Evolutionary conservation across 2,797 vertebrate genomes (phyloP).

Genomic region (Oreortyx pictus): DNA sequence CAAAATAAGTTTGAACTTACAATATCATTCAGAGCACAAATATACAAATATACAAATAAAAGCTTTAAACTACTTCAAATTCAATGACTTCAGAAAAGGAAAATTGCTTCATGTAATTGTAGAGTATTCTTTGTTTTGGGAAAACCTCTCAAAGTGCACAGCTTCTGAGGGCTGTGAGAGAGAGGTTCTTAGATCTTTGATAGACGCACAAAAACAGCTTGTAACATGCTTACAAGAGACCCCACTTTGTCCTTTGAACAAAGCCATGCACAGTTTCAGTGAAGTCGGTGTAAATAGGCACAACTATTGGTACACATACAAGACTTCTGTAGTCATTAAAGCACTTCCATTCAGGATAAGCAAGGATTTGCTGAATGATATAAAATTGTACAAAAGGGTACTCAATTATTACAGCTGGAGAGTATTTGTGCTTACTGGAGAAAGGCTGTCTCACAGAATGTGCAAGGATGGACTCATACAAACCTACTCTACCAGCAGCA

Average conservation of each 20-base stretch:
- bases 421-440: background rate
- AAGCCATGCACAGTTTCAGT: background rate
- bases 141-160: background rate
- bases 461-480: background rate
- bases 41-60: background rate
- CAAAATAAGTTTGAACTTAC: background rate
- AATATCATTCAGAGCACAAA: background rate
- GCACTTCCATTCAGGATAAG: background rate
- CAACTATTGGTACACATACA: background rate
- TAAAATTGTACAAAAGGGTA: background rate
- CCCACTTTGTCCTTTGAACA: background rate
- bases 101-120: background rate
- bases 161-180: background rate
- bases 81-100: background rate
- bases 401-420: background rate
- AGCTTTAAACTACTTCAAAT: background rate
- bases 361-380: background rate
- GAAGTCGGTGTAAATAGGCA: background rate
- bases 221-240: background rate
- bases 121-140: background rate
- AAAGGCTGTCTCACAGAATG: background rate
- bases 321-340: background rate
- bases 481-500: background rate
- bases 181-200: background rate
- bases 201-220: background rate